Evolutionary conservation across 2,113 vertebrate genomes (phyloP).

Genomic region (Tetraodon nigroviridis): DNA sequence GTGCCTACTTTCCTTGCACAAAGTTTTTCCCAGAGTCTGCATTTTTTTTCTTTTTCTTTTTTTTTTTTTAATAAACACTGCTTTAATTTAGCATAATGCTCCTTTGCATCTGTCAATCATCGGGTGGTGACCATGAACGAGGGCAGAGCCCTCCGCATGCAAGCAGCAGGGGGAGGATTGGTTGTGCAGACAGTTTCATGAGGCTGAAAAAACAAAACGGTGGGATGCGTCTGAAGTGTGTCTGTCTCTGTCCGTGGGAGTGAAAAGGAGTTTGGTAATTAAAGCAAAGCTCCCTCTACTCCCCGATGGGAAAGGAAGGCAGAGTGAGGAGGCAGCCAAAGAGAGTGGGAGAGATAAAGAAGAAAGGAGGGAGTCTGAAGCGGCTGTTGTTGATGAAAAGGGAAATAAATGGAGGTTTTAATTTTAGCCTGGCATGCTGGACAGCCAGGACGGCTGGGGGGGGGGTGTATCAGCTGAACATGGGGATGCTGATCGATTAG

Average conservation of each 20-base stretch:
- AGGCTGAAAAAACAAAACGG: conserved; percentile 47
- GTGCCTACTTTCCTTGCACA: conserved; percentile 15
- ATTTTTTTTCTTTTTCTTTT: conserved; percentile 42
- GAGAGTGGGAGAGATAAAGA: conserved; percentile 36
- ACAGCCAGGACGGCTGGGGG: conserved; percentile 43
- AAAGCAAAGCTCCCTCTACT: conserved; percentile 60
- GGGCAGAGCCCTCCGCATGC: too few species aligned
- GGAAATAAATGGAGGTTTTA: conserved; percentile 50
- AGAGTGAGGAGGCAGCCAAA: conserved; percentile 40
- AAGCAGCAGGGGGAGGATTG: background rate
- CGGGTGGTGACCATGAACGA: background rate
- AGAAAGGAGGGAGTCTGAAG: conserved; percentile 42
- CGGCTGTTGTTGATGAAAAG: conserved; percentile 52
- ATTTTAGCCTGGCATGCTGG: conserved; percentile 45
- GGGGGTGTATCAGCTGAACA: conserved; percentile 31
- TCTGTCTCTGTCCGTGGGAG: conserved; percentile 49
- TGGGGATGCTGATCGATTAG: conserved; percentile 42
- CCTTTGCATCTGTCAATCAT: conserved; percentile 12
- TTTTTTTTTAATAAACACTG: conserved; percentile 28
- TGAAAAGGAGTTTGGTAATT: conserved; percentile 68
- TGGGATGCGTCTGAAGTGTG: conserved; percentile 53
- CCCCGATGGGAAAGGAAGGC: conserved; percentile 40
- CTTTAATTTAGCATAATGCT: conserved; percentile 18
- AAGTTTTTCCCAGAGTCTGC: conserved; percentile 44
- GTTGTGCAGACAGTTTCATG: conserved; percentile 22